Conservation (phyloP, 1,140 invertebrate species). For the Drosophila bocki region DNA sequence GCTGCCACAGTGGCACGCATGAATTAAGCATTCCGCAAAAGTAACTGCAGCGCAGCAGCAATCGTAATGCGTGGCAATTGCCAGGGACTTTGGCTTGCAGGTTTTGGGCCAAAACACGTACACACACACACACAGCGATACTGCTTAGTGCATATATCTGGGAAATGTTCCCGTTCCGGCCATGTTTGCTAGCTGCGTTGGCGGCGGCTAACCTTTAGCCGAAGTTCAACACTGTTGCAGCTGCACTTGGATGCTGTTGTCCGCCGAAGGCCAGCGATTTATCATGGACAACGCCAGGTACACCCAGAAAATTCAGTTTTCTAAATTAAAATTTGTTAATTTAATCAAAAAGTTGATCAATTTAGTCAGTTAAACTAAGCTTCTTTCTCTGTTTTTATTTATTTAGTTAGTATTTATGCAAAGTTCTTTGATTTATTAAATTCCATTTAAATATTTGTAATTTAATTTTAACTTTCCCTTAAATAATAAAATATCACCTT, state of each 20-base stretch:
- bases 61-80: constrained; percentile 59
- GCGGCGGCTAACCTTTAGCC: constrained; percentile 57
- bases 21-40: constrained; percentile 81
- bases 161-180: constrained; percentile 18
- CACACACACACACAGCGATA: constrained; percentile 3
- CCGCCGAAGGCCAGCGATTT: constrained; percentile 4
- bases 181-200: constrained; percentile 59
- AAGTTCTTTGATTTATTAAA: neutral
- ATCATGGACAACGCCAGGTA: constrained; percentile 20
- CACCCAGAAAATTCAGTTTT: neutral
- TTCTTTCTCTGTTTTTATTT: neutral
- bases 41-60: constrained; percentile 67
- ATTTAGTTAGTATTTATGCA: neutral
- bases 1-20: constrained; percentile 74
- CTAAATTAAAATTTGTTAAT: neutral
- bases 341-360: neutral
- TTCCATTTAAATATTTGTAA: neutral
- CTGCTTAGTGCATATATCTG: constrained; percentile 30
- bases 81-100: constrained; percentile 45
- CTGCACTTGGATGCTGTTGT: constrained; percentile 36
- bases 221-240: constrained; percentile 47
- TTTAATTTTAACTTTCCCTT: neutral
- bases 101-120: constrained; percentile 50
- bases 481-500: neutral
- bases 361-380: neutral